These are phyloP conservation scores for Conus betulinus DNA, from an alignment of 1,140 invertebrate genomes.

Conservation along the genomic window DNA sequence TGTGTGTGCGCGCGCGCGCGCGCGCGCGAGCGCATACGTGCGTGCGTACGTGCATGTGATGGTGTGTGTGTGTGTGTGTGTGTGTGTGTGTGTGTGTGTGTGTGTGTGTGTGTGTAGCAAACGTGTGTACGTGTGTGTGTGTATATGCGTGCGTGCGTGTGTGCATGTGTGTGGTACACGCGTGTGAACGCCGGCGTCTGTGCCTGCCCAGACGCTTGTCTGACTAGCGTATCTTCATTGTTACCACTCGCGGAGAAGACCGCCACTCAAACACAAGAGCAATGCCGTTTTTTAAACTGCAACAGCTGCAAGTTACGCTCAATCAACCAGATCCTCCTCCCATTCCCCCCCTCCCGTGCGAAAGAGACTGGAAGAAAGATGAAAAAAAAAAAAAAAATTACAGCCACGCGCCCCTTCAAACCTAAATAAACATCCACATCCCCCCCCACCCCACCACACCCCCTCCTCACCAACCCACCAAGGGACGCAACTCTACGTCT, in stretches of 20 bases:
- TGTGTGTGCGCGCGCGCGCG: too few species aligned
- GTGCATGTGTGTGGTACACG: background rate
- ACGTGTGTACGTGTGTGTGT: background rate
- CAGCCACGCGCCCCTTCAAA: too few species aligned
- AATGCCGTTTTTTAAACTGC: background rate
- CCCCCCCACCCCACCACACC: too few species aligned
- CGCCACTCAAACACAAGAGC: background rate
- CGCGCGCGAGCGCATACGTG: too few species aligned
- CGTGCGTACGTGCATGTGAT: too few species aligned
- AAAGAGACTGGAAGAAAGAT: too few species aligned
- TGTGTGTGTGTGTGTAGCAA: background rate
- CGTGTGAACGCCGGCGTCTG: background rate
- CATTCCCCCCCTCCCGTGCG: too few species aligned
- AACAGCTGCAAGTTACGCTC: too few species aligned
- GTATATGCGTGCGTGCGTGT: background rate
- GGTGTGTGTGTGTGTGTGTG: background rate
- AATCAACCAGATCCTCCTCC: background rate
- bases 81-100: constrained; percentile 11
- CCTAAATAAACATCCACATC: too few species aligned
- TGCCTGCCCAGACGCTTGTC: background rate
- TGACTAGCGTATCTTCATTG: background rate
- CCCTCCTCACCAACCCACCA: too few species aligned
- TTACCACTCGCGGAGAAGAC: background rate
- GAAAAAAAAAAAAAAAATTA: too few species aligned
- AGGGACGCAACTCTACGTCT: too few species aligned